These are phyloP conservation scores for Erynnis tages DNA, from an alignment of 2,888 invertebrate species.

Conservation along the genomic window DNA sequence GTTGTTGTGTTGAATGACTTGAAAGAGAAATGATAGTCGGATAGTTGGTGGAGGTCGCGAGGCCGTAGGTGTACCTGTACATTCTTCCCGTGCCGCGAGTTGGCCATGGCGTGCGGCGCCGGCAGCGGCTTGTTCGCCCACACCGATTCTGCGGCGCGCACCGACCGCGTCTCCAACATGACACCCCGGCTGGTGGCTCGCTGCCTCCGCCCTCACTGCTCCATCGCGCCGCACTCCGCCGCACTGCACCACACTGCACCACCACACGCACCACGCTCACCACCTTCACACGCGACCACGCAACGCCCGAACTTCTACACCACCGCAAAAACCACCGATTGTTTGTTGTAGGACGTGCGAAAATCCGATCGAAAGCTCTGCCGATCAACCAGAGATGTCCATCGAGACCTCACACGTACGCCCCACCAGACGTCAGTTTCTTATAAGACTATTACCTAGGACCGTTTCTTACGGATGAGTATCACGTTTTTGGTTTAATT, in stretches of 20 bases:
- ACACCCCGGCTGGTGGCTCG: constrained; percentile 67
- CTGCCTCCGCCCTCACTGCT: constrained; percentile 57
- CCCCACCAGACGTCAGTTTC: constrained; percentile 6
- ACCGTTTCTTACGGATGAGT: constrained; percentile 29
- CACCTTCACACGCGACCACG: constrained; percentile 30
- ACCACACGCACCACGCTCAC: constrained; percentile 32
- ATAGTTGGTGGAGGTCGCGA: constrained; percentile 11
- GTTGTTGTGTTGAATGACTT: too few relatives aligned
- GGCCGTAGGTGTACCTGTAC: constrained; percentile 75
- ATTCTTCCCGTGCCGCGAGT: constrained; percentile 85
- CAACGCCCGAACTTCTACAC: constrained; percentile 33
- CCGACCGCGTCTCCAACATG: constrained; percentile 88
- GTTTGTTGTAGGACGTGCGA: constrained; percentile 63
- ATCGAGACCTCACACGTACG: constrained; percentile 37
- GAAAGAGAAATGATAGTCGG: background rate
- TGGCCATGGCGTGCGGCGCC: constrained; percentile 81
- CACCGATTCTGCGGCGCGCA: constrained; percentile 87
- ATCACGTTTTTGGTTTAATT: constrained; percentile 40
- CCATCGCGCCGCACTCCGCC: constrained; percentile 54
- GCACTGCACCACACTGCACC: constrained; percentile 58
- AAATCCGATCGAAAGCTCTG: constrained; percentile 62
- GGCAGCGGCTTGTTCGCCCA: constrained; percentile 83
- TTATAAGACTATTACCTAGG: constrained; percentile 5
- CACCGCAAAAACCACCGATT: constrained; percentile 48
- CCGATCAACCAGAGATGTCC: constrained; percentile 50